Evolutionary conservation across 2,888 invertebrate genomes (phyloP), one percentile per base, ranked within the genome.

Genomic region (Acleris literana): DNA sequence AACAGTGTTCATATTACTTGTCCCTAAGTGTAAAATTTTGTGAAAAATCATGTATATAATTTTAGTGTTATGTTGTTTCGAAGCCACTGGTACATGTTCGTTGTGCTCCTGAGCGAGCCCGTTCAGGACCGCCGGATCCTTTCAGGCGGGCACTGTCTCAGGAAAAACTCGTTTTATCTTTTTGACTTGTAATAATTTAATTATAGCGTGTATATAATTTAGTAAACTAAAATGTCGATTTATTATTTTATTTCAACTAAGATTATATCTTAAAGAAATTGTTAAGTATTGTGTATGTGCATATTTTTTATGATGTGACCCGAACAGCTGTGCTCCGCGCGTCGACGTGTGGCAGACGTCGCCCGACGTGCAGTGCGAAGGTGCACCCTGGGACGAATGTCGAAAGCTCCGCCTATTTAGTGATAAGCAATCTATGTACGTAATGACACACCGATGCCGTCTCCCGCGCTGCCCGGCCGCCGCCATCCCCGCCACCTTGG

Each of bases 381-480:
- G 74, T 73, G 76, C 72, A 79, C 78, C 51, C 76, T 74, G 77
- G 86, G 88, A 87, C 86, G 46, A 83, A 84, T 85, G 89, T 90
- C 90, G 88, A 85, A 75, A 80, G 81, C 76, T 89, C 90, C 90
- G 90, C 90, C 90, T 90, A 88, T 70, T 78, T 87, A 88, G 80
- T 76, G 68, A 74, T 87, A 87, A 86, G 83, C 69, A 68, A 56
- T 67, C 48, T 64, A 69, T 75, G 75, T 75, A 72, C 73, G 76
- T 78, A 75, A 70, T 68, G 61, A 59, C 55, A 66, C 69, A 65
- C 72, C 13, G 5, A 22, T 33, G 9, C 16, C 55, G 33, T 33
- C 33, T 9, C 33, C 33, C 44, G 44, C 44, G 44, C 44, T 6
- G 44, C 44, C 44, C 16, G 5, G 16, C 16, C 44, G 5, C 16